Evolutionary conservation across 2,797 vertebrate species (phyloP).

Genomic region (Melanotaenia parkinsoni): DNA sequence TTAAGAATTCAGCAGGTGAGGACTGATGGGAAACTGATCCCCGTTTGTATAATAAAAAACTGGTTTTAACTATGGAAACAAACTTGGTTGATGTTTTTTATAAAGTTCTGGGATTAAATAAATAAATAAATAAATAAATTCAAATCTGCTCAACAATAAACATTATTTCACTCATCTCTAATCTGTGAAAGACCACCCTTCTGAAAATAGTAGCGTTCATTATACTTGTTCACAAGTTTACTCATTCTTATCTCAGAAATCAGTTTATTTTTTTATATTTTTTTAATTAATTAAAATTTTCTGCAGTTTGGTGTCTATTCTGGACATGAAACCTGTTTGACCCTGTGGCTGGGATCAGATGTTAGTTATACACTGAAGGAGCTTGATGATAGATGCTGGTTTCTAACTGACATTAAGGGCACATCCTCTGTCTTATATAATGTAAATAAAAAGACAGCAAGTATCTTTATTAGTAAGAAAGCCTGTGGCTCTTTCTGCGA

Average conservation of each 20-base stretch:
- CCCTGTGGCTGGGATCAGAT: slow-evolving; percentile 42
- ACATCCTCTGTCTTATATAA: slow-evolving; percentile 75
- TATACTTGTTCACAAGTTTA: slow-evolving; percentile 24
- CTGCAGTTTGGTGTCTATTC: slow-evolving; percentile 31
- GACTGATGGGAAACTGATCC: slow-evolving; percentile 31
- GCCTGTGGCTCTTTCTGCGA: slow-evolving; percentile 49
- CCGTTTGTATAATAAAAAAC: slow-evolving; percentile 30
- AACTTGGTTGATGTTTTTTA: slow-evolving; percentile 30
- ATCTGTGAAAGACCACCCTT: slow-evolving; percentile 8
- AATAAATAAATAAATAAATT: not conserved
- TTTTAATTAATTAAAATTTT: slow-evolving; percentile 33
- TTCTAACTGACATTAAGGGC: slow-evolving; percentile 69
- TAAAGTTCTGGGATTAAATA: slow-evolving; percentile 28
- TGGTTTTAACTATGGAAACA: slow-evolving; percentile 50
- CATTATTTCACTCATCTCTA: slow-evolving; percentile 8
- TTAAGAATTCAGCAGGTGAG: slow-evolving; percentile 21
- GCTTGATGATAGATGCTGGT: slow-evolving; percentile 59
- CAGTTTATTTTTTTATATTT: slow-evolving; percentile 27
- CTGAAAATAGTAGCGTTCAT: slow-evolving; percentile 50
- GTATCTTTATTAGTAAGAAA: slow-evolving; percentile 78
- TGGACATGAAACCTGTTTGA: slow-evolving; percentile 54
- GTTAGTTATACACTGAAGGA: slow-evolving; percentile 42
- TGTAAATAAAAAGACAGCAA: slow-evolving; percentile 79
- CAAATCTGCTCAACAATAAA: not conserved
- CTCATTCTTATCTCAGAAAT: slow-evolving; percentile 8